phyloP scores from a whole-genome alignment of 2,888 invertebrate genomes.

The Hypsopygia costalis region DNA sequence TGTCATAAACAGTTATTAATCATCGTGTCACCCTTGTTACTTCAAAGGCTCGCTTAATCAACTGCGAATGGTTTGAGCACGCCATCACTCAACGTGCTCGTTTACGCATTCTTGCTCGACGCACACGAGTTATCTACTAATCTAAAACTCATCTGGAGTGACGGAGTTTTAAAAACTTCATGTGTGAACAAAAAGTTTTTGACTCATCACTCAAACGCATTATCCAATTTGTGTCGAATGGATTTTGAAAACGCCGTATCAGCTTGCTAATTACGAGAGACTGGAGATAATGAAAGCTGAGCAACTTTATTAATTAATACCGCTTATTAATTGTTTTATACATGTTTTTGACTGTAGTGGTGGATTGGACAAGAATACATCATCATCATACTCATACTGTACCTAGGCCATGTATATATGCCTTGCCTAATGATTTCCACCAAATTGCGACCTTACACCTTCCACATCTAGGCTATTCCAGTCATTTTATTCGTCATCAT shows the following conservation, averaged over 20 bases:
- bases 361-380: too few species aligned
- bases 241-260: constrained; percentile 1
- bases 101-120: constrained; percentile 61
- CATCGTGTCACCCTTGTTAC: constrained; percentile 57
- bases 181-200: constrained; percentile 2
- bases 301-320: background rate
- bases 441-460: too few species aligned
- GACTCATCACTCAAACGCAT: constrained; percentile 11
- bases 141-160: constrained; percentile 35
- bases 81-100: constrained; percentile 62
- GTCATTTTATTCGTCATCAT: too few species aligned
- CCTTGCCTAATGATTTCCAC: too few species aligned
- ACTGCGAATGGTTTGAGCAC: constrained; percentile 63
- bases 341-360: too few species aligned
- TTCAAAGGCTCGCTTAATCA: constrained; percentile 72
- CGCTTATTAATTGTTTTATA: too few species aligned
- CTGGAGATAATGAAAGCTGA: constrained; percentile 6
- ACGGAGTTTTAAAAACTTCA: constrained; percentile 15
- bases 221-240: constrained; percentile 5
- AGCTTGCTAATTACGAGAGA: constrained; percentile 6
- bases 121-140: constrained; percentile 43
- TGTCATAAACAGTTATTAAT: constrained; percentile 71
- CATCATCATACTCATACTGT: too few species aligned
- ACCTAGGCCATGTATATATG: too few species aligned
- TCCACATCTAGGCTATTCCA: too few species aligned